Evolutionary conservation across 2,113 vertebrate genomes (phyloP), one percentile per base, ranked within the genome.

Genomic region (Dipodomys merriami): DNA sequence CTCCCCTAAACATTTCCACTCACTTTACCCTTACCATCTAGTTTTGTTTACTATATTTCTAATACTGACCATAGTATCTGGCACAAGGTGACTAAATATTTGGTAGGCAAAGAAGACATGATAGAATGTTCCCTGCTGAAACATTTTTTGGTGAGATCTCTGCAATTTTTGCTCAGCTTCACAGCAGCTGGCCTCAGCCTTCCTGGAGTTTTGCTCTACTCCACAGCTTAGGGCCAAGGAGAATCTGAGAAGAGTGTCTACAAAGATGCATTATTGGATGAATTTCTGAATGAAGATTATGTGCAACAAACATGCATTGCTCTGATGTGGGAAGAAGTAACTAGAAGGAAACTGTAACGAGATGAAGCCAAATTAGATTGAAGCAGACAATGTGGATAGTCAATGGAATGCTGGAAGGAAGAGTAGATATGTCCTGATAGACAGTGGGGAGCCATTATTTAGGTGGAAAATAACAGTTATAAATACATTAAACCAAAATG

Each of bases 11-110:
- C 1, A 4, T 74, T 2, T 25, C 68, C 30, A 35, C 29, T 16
- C 78, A 71, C 16, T 44, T 83, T 92, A 39, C 39, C 62, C 60
- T 85, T 62, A 49, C 7, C 6, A 8, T 72, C 46, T n/a, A 44
- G 30, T 18, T 80, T 88, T 74, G 60, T 62, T 95, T 81, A 20
- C 16, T 81, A 8, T 44, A 85, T 82, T n/a, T 23, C n/a, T 90
- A 83, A 72, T 44, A 84, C 57, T 60, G 53, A 73, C 25, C 49
- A 65, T 73, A 84, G 72, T 65, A 23, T 49, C 15, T 82, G 27
- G 30, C n/a, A 65, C 27, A 19, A 39, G 39, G 25, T 16, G 12
- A 46, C 35, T 74, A 69, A 69, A 3, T 85, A 33, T 77, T 67
- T 46, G 77, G n/a, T 90, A 81, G 33, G 77, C 35, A 60, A 49